Evolutionary conservation across 1,140 invertebrate species (phyloP), one percentile per base, ranked within the genome.

Genomic region (Matsumurasca onukii): DNA sequence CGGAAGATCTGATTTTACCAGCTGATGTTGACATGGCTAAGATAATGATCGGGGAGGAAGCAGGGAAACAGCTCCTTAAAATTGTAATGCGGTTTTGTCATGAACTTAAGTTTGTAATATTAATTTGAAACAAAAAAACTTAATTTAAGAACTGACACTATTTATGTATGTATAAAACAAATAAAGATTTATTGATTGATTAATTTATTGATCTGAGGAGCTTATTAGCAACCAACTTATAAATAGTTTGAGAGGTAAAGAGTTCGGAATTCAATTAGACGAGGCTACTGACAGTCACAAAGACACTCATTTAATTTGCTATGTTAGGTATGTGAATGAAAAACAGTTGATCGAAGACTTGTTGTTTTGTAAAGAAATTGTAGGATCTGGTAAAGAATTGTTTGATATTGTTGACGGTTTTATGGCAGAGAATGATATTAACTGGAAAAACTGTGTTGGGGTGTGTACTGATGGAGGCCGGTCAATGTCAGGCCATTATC

Each of bases 1-100:
- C 75, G 69, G 75, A 79, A 69, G 63, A 77, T 51, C 71, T 77
- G 67, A 75, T 79, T 75, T 66, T 79, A 73, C 74, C 76, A 67
- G 76, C 74, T 68, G 71, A 74, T 70, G 71, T 75, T 52, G 69
- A 75, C 69, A 75, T 77, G 73, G 75, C 76, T 48, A 66, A 70
- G 65, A 73, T 75, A 73, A 75, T 76, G 73, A 55, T 78, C 69
- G 72, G 75, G 72, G 68, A 74, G 73, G 69, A 68, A 55, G 74
- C 68, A 20, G 72, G 57, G 57, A 74, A 76, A 71, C 17, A 71
- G 69, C 65, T 76, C 65, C 69, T 31, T 68, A 74, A 70, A 30
- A 66, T 77, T 67, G n/a, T n/a, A n/a, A n/a, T n/a, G n/a, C n/a
- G n/a, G n/a, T n/a, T n/a, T n/a, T n/a, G n/a, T n/a, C n/a, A n/a